phyloP scores from a whole-genome alignment of 2,888 invertebrate genomes.

The Cistogaster globosa region DNA sequence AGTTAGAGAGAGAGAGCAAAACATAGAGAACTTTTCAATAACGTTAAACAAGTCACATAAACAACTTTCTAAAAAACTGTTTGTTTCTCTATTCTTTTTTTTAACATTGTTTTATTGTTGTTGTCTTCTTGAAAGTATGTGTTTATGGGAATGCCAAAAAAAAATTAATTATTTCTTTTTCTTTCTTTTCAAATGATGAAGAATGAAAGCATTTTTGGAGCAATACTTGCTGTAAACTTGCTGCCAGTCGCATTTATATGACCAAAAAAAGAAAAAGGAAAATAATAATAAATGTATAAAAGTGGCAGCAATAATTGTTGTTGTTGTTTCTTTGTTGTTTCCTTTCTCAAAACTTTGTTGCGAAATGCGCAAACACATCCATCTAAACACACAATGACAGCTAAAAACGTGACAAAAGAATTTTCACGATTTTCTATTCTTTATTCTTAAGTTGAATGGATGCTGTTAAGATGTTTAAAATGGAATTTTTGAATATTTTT shows the following conservation, averaged over 20 bases:
- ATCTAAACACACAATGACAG: neutral
- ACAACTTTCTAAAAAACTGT: slow-evolving; percentile 68
- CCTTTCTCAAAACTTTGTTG: slow-evolving; percentile 26
- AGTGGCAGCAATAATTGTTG: slow-evolving; percentile 17
- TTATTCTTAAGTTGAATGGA: slow-evolving; percentile 29
- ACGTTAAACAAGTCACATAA: slow-evolving; percentile 45
- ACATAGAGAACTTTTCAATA: slow-evolving; percentile 1
- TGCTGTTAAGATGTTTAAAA: slow-evolving; percentile 11
- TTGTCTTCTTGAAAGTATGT: slow-evolving; percentile 15
- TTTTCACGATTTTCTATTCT: slow-evolving; percentile 54
- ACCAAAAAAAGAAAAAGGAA: slow-evolving; percentile 6
- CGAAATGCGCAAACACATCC: neutral
- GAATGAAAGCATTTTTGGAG: slow-evolving; percentile 54
- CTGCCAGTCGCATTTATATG: slow-evolving; percentile 10
- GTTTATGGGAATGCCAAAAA: slow-evolving; percentile 29
- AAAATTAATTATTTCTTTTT: neutral
- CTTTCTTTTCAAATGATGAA: slow-evolving; percentile 15
- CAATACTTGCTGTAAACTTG: slow-evolving; percentile 9
- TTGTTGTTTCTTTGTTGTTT: too few species aligned
- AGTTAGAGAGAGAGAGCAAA: too few species aligned
- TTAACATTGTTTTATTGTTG: slow-evolving; percentile 35
- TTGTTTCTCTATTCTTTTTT: slow-evolving; percentile 22
- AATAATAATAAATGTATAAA: slow-evolving; percentile 14
- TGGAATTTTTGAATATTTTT: neutral
- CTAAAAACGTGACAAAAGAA: slow-evolving; percentile 61